Conservation (phyloP, 2,797 vertebrate species). For the Aselliscus stoliczkanus region DNA sequence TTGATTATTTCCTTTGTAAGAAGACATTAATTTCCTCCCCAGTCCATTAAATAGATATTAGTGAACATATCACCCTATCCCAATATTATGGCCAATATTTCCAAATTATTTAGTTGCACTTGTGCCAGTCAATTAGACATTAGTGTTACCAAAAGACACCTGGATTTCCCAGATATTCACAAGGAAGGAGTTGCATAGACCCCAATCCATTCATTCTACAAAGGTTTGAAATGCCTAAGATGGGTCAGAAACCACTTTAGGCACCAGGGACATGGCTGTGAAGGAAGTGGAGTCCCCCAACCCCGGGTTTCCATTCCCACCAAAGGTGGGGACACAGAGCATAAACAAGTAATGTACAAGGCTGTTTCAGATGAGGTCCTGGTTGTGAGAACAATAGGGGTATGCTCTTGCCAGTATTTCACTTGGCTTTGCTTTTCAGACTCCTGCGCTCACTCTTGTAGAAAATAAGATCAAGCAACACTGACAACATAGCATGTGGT, state of each 20-base stretch:
- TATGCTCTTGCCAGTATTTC: neutral
- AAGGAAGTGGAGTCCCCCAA: neutral
- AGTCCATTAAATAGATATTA: conserved; percentile 29
- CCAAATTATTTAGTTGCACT: conserved; percentile 56
- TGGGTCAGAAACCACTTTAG: neutral
- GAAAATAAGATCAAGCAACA: neutral
- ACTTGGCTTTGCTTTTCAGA: neutral
- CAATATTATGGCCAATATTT: neutral
- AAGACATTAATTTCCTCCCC: conserved; percentile 53
- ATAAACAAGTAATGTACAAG: neutral
- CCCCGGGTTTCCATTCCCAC: neutral
- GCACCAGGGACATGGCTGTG: neutral
- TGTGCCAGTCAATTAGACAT: conserved; percentile 29
- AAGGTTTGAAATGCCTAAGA: neutral
- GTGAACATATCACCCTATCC: neutral
- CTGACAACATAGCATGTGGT: neutral
- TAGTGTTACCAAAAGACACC: conserved; percentile 52
- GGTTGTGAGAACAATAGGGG: neutral
- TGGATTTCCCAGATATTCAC: conserved; percentile 40
- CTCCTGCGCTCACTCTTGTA: neutral
- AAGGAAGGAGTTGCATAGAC: neutral
- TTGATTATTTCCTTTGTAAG: conserved; percentile 50
- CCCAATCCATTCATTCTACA: neutral
- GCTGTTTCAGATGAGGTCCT: neutral
- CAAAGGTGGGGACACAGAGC: neutral